These are phyloP conservation scores for Urocynchramus pylzowi DNA, from an alignment of 2,113 vertebrate genomes.

Conservation along the genomic window DNA sequence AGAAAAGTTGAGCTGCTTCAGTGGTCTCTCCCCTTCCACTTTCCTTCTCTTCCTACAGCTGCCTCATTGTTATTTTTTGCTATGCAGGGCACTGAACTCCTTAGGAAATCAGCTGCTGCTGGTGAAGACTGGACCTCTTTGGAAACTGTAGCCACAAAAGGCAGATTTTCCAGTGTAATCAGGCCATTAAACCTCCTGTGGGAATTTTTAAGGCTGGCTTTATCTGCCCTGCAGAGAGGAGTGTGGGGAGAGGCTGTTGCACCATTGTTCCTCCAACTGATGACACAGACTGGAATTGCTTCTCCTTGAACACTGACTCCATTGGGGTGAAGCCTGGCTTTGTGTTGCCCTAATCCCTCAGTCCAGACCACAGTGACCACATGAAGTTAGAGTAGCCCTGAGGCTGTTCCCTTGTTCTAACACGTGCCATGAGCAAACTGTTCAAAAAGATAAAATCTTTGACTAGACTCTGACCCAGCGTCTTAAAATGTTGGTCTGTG, in stretches of 20 bases:
- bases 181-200: background rate
- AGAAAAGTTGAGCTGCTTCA: background rate
- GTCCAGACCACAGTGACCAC: slow-evolving; percentile 13
- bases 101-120: background rate
- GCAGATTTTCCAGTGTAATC: background rate
- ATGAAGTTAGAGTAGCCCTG: background rate
- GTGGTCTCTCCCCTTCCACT: background rate
- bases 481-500: background rate
- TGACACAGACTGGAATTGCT: background rate
- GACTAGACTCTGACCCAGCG: background rate
- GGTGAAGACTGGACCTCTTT: background rate
- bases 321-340: background rate
- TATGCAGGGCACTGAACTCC: background rate
- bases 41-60: background rate
- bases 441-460: background rate
- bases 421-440: background rate
- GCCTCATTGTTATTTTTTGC: background rate
- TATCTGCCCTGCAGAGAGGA: background rate
- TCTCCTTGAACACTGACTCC: background rate
- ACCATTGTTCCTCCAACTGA: background rate
- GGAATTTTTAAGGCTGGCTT: background rate
- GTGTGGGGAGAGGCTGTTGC: background rate
- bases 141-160: background rate
- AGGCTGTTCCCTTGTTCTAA: background rate
- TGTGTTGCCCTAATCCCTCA: background rate